Evolutionary conservation across 1,140 invertebrate species (phyloP).

Genomic region (Apocrypta bakeri): DNA sequence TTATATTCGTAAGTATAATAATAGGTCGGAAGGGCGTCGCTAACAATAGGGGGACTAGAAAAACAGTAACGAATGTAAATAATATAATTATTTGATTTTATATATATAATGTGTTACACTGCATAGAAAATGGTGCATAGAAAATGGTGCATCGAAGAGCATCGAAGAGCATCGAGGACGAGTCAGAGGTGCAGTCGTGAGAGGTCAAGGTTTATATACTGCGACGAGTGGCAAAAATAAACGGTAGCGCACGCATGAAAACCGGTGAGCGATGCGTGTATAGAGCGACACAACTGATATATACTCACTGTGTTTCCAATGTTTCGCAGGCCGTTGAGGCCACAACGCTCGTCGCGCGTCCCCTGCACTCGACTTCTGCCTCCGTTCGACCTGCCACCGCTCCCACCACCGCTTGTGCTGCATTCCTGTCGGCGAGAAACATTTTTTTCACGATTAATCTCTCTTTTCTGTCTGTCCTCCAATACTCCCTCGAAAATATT

Average conservation of each 20-base stretch:
- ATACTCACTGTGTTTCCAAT: constrained; percentile 90
- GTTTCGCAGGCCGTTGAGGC: constrained; percentile 91
- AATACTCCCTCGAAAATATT: too few relatives aligned
- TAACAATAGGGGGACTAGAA: too few relatives aligned
- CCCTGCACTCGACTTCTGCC: constrained; percentile 58
- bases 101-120: too few relatives aligned
- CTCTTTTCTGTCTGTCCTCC: too few relatives aligned
- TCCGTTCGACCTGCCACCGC: constrained; percentile 55
- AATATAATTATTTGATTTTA: too few relatives aligned
- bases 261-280: too few relatives aligned
- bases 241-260: background rate
- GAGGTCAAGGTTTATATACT: background rate
- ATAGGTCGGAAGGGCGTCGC: too few relatives aligned
- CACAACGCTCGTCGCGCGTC: constrained; percentile 71
- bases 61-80: too few relatives aligned
- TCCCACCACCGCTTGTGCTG: constrained; percentile 62
- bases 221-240: background rate
- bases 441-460: background rate
- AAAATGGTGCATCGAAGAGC: background rate
- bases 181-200: background rate
- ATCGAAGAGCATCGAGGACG: background rate
- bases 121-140: too few relatives aligned
- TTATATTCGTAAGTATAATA: too few relatives aligned
- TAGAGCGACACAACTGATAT: background rate
- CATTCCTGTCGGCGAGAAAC: constrained; percentile 60